Conservation (phyloP, 2,888 invertebrate species). For the Drosophila gaucha region DNA sequence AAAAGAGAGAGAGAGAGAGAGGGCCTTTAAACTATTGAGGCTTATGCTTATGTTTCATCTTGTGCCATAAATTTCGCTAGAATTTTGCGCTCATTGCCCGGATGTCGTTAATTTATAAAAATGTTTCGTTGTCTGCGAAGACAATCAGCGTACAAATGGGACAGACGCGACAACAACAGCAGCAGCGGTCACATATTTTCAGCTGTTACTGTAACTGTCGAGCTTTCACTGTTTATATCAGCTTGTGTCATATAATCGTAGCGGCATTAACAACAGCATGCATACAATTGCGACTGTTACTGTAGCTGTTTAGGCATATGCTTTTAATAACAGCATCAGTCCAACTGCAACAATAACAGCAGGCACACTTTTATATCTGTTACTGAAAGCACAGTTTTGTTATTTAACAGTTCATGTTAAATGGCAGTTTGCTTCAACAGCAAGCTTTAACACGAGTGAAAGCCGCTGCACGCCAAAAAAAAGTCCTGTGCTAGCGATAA, state of each 20-base stretch:
- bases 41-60: constrained; percentile 22
- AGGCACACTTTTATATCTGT: neutral
- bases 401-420: constrained; percentile 8
- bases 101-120: constrained; percentile 78
- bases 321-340: neutral
- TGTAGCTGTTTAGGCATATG: no score
- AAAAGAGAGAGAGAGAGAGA: no score
- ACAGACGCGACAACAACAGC: constrained; percentile 24
- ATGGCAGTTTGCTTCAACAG: constrained; percentile 16
- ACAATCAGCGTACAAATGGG: constrained; percentile 67
- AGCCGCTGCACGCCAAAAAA: no score
- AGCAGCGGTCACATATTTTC: constrained; percentile 7
- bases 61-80: constrained; percentile 44
- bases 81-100: constrained; percentile 57
- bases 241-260: neutral
- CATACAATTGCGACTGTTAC: neutral
- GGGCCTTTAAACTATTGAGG: constrained; percentile 15
- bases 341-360: neutral
- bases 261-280: neutral
- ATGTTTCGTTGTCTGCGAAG: constrained; percentile 65
- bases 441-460: constrained; percentile 9
- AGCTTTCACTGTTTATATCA: no score
- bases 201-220: neutral
- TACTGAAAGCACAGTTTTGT: constrained; percentile 4
- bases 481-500: constrained; percentile 36